Percentiles rank a stretch among this genome's conserved stretches.
These are phyloP conservation scores for Lepilemur septentrionalis DNA, from an alignment of 2,797 vertebrate species.

Conservation along the genomic window DNA sequence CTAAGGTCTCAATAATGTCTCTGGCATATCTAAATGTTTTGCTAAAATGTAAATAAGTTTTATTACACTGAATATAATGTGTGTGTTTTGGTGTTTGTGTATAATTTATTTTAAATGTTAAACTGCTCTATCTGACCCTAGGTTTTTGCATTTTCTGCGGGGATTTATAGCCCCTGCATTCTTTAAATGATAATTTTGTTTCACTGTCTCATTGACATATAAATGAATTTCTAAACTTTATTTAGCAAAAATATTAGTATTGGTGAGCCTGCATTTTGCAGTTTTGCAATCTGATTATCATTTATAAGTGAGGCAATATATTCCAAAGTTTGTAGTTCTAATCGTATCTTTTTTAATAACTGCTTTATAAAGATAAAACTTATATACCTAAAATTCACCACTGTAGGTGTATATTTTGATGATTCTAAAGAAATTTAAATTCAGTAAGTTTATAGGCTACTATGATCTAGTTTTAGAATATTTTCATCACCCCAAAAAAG, in stretches of 20 bases:
- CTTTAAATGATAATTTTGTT: neutral
- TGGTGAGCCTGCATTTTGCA: neutral
- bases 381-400: neutral
- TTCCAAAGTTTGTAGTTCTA: neutral
- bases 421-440: neutral
- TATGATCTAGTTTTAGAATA: neutral
- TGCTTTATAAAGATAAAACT: neutral
- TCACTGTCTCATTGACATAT: neutral
- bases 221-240: neutral
- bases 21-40: neutral
- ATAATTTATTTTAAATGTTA: neutral
- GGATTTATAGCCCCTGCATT: neutral
- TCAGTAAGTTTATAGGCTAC: neutral
- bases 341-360: neutral
- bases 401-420: neutral
- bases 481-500: neutral
- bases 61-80: neutral
- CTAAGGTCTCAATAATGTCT: neutral
- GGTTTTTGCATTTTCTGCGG: neutral
- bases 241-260: neutral
- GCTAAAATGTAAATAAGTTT: neutral
- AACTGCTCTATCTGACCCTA: neutral
- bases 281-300: neutral
- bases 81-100: neutral
- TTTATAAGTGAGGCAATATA: neutral